Evolutionary conservation across 2,888 invertebrate genomes (phyloP).

Genomic region (Disparrhopalites patrizii): DNA sequence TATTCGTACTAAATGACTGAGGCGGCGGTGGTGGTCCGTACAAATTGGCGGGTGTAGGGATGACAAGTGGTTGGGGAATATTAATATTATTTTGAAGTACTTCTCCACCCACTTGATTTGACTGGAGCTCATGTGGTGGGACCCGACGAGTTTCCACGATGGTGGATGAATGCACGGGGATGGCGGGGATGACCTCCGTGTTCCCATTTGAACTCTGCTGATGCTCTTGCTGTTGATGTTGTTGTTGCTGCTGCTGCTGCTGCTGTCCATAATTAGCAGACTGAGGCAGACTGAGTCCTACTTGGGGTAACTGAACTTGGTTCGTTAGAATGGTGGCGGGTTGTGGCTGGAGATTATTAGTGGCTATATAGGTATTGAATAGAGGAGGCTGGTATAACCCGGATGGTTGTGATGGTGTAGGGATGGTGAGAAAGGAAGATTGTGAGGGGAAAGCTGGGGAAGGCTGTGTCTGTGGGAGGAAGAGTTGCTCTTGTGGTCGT

Average conservation of each 20-base stretch:
- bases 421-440: neutral
- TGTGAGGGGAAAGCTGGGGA: slow-evolving; percentile 5
- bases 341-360: slow-evolving; percentile 9
- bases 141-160: slow-evolving; percentile 22
- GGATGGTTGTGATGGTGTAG: slow-evolving; percentile 17
- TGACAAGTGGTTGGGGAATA: neutral
- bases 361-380: neutral
- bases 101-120: neutral
- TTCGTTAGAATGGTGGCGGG: slow-evolving; percentile 9
- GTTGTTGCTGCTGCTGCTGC: slow-evolving; percentile 1
- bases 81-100: neutral
- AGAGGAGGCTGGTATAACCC: slow-evolving; percentile 17
- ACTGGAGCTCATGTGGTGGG: neutral
- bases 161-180: slow-evolving; percentile 26
- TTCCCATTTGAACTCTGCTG: neutral
- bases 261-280: neutral
- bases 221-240: no score
- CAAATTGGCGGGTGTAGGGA: neutral
- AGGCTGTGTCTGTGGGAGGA: slow-evolving; percentile 1
- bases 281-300: slow-evolving; percentile 1
- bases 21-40: neutral
- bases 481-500: slow-evolving; percentile 15
- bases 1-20: neutral
- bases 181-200: slow-evolving; percentile 24
- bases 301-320: neutral